Percentiles rank a stretch among this genome's conserved stretches.
Conservation (phyloP, 2,113 vertebrate genomes). For the Tautogolabrus adspersus region DNA sequence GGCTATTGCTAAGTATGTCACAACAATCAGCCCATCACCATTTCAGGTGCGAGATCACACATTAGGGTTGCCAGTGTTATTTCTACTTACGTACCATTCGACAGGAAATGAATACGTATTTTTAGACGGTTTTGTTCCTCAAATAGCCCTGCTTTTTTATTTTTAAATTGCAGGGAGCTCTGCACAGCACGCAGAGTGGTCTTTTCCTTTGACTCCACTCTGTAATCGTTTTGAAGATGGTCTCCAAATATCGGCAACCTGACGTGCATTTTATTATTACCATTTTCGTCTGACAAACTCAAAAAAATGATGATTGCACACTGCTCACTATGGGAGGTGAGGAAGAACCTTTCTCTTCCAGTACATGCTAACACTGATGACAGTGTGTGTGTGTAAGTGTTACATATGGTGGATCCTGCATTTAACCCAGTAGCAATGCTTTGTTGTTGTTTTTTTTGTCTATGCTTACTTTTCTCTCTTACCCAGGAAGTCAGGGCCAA, state of each 20-base stretch:
- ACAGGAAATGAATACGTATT: slow-evolving; percentile 37
- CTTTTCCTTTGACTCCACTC: slow-evolving; percentile 34
- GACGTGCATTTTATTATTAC: slow-evolving; percentile 10
- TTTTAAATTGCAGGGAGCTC: slow-evolving; percentile 37
- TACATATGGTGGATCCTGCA: slow-evolving; percentile 1
- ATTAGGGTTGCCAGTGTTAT: slow-evolving; percentile 31
- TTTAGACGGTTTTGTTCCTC: slow-evolving; percentile 37
- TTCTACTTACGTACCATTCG: slow-evolving; percentile 35
- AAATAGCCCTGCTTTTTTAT: slow-evolving; percentile 43
- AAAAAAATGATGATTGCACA: background rate
- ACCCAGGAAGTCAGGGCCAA: background rate
- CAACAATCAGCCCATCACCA: slow-evolving; percentile 4
- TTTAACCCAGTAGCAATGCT: background rate
- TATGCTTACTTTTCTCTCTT: background rate
- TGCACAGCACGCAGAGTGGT: slow-evolving; percentile 10
- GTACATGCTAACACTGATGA: slow-evolving; percentile 36
- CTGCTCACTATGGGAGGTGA: background rate
- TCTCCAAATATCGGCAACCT: slow-evolving; percentile 5
- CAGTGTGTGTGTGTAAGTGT: slow-evolving; percentile 27
- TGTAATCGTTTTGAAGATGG: background rate
- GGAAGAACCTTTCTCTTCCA: slow-evolving; percentile 13
- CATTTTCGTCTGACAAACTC: slow-evolving; percentile 10
- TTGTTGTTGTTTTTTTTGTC: background rate
- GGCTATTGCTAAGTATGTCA: slow-evolving; percentile 2
- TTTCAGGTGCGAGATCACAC: slow-evolving; percentile 24